Evolutionary conservation across 2,113 vertebrate genomes (phyloP), one percentile per base, ranked within the genome.

Genomic region (Rhipidura dahli): DNA sequence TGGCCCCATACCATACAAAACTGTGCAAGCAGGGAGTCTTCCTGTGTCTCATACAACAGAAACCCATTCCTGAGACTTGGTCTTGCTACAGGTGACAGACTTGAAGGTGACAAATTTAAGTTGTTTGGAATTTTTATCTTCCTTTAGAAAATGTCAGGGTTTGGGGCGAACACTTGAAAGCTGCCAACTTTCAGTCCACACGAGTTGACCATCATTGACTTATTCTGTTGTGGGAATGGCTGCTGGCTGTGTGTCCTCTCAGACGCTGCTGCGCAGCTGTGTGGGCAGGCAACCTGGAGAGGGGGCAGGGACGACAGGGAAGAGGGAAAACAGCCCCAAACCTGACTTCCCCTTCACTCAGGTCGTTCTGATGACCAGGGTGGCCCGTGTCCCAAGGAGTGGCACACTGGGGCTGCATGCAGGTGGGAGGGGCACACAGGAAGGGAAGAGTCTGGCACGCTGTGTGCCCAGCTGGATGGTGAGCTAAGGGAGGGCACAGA

Each of bases 21-120:
- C 15, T 31, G 5, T 44, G 31, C 23, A 77, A 45, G 40, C 26
- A 30, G 37, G 19, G 24, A 63, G 27, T 21, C 44, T 9, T 82
- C 7, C 0, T 21, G 1, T 30, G 15, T 54, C 0, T 44, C 40
- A 2, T 1, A 30, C 19, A 45, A 6, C 28, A 57, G 42, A 80
- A 81, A 47, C 56, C 18, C 5, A 0, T 15, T 56, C 35, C 7
- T 7, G 40, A 77, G n/a, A 7, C 33, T 70, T 61, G 26, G 3
- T 73, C 37, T 73, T 1, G 2, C 26, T 61, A 0, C 37, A n/a
- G 63, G 40, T 70, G 76, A 50, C 40, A 23, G 66, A 69, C 13
- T 1, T 2, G 39, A 86, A 44, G 19, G 54, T 70, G 64, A 40
- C 28, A 53, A 90, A 77, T 88, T 13, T 65, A 42, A 80, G 30